These are phyloP conservation scores for Trichopria drosophilae DNA, from an alignment of 2,888 invertebrate genomes.

Conservation along the genomic window DNA sequence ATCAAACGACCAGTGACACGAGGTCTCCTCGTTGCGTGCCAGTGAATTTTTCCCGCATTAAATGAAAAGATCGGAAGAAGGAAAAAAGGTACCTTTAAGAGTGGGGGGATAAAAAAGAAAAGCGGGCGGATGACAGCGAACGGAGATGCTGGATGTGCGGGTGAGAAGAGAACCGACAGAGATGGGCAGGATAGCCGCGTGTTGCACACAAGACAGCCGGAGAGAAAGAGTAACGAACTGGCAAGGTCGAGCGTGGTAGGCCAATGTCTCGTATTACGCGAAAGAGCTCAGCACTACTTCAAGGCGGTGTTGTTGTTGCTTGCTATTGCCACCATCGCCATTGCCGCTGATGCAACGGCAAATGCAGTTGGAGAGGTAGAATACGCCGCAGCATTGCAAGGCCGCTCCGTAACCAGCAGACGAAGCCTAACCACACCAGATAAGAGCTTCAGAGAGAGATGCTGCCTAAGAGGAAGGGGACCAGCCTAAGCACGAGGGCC, in stretches of 20 bases:
- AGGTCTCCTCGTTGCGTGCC: no score
- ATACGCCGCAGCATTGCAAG: conserved; percentile 52
- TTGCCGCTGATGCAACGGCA: conserved; percentile 43
- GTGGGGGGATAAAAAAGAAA: conserved; percentile 30
- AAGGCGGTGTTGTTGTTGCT: conserved; percentile 39
- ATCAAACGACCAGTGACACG: no score
- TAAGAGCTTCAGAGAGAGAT: conserved; percentile 1
- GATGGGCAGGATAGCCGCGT: no score
- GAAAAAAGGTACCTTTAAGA: conserved; percentile 22
- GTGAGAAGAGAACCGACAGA: no score
- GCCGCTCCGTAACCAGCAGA: no score
- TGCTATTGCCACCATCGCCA: conserved; percentile 15
- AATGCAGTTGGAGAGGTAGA: conserved; percentile 3
- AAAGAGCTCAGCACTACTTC: no score
- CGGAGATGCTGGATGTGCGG: conserved; percentile 15
- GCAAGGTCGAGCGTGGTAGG: conserved; percentile 57
- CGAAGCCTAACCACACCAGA: no score
- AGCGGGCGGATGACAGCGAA: conserved; percentile 15
- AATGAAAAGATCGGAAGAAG: no score
- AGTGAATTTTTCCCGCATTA: no score
- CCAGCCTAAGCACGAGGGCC: conserved; percentile 13
- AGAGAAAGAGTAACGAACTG: conserved; percentile 57
- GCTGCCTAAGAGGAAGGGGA: not conserved
- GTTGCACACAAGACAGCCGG: conserved; percentile 47
- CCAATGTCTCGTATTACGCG: conserved; percentile 55